Evolutionary conservation across 2,797 vertebrate genomes (phyloP), one percentile per base, ranked within the genome.

Genomic region (Apogon hyalosoma): DNA sequence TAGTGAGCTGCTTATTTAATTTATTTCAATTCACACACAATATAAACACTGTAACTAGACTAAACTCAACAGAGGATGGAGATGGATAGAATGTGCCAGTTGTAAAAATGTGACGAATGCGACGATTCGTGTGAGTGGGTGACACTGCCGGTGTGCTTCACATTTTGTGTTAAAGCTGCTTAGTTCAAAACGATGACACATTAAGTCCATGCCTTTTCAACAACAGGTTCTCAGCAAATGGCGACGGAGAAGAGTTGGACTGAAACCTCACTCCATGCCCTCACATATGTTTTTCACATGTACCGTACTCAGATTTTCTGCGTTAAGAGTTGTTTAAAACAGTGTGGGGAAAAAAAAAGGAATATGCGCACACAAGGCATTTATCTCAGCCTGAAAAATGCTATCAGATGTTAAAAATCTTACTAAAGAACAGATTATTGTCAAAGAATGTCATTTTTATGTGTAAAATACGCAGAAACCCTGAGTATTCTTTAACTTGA

Each of bases 201-300:
- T 19, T 6, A 78, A 66, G 54, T 71, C 18, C 36, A 81, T 73
- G 85, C 80, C 84, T 89, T 89, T 80, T 78, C n/a, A 65, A 69
- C n/a, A 65, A 69, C 62, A 36, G 6, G 57, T 49, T 53, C 74
- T 84, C 39, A 11, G 18, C 15, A 50, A 67, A 18, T 12, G 1
- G 33, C 21, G 42, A 50, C 38, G 36, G 53, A 53, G 54, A 13
- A 11, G 24, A 58, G 52, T 67, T 24, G 8, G 13, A 68, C 51
- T 38, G 43, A 64, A 57, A 41, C 18, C 48, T 63, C 43, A 62
- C 24, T 28, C 24, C 24, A 28, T 28, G 6, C 24, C 4, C 6
- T 28, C 24, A 28, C 24, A 28, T 28, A 28, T 28, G 24, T 28
- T 28, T 28, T 28, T 28, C 24, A 28, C 24, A 28, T 28, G 24